phyloP scores from a whole-genome alignment of 2,113 vertebrate genomes.

The Aix galericulata region DNA sequence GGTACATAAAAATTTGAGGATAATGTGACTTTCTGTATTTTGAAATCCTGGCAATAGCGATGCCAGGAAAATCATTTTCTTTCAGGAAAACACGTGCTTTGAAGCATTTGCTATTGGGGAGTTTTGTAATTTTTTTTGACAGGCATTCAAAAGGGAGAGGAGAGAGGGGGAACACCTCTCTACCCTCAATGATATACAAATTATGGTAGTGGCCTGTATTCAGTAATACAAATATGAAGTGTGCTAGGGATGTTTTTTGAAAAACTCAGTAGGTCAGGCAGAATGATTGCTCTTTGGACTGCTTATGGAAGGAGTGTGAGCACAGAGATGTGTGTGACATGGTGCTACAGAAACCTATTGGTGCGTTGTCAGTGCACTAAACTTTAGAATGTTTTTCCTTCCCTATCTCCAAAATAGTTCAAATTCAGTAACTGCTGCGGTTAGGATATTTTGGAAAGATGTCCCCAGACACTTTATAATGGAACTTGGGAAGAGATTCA shows the following conservation, averaged over 20 bases:
- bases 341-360: rapidly evolving
- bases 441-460: conserved; percentile 16
- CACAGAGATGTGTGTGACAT: rapidly evolving
- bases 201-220: background rate
- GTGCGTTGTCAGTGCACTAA: background rate
- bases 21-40: background rate
- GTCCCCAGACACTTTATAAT: background rate
- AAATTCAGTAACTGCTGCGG: background rate
- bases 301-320: rapidly evolving
- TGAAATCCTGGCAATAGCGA: background rate
- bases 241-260: background rate
- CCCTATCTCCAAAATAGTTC: background rate
- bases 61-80: background rate
- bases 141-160: background rate
- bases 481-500: conserved; percentile 5
- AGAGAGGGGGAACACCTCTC: background rate
- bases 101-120: background rate
- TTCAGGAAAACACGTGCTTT: background rate
- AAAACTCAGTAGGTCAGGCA: background rate
- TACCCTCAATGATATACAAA: background rate
- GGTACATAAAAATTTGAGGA: background rate
- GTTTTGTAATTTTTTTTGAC: background rate
- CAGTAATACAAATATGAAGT: background rate
- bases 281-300: background rate
- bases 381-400: background rate